These are phyloP conservation scores for Camponotus vicinus DNA, from an alignment of 1,140 invertebrate genomes.

Conservation along the genomic window DNA sequence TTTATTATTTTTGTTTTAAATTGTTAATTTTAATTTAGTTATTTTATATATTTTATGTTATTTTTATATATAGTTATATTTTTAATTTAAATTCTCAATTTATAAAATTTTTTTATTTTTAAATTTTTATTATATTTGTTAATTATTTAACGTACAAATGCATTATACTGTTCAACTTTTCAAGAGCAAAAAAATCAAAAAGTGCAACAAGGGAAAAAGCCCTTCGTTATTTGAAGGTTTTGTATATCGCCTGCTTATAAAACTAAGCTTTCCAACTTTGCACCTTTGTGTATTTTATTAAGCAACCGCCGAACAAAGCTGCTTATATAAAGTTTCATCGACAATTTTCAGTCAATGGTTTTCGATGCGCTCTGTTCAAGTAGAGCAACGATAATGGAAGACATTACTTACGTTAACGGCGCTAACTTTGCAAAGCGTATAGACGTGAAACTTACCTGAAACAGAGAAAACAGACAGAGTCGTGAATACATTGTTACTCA, in stretches of 20 bases:
- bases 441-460: constrained; percentile 58
- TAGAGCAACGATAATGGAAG: constrained; percentile 64
- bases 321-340: constrained; percentile 52
- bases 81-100: not conserved
- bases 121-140: not conserved
- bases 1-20: not conserved
- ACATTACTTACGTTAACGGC: constrained; percentile 68
- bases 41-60: not conserved
- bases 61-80: not conserved
- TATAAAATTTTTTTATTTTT: not conserved
- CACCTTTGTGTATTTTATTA: constrained; percentile 15
- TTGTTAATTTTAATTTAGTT: not conserved
- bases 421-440: constrained; percentile 29
- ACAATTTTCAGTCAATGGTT: constrained; percentile 50
- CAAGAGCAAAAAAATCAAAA: not conserved
- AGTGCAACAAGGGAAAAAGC: not conserved
- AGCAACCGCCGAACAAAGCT: constrained; percentile 41
- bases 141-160: not conserved
- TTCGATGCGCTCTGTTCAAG: constrained; percentile 60
- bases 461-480: constrained; percentile 67
- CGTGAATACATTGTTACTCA: constrained; percentile 29
- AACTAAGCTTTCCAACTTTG: constrained; percentile 25
- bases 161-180: constrained; percentile 3
- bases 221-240: constrained; percentile 27
- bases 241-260: constrained; percentile 18